Conservation (phyloP, 2,888 invertebrate genomes). For the Phortica magna region DNA sequence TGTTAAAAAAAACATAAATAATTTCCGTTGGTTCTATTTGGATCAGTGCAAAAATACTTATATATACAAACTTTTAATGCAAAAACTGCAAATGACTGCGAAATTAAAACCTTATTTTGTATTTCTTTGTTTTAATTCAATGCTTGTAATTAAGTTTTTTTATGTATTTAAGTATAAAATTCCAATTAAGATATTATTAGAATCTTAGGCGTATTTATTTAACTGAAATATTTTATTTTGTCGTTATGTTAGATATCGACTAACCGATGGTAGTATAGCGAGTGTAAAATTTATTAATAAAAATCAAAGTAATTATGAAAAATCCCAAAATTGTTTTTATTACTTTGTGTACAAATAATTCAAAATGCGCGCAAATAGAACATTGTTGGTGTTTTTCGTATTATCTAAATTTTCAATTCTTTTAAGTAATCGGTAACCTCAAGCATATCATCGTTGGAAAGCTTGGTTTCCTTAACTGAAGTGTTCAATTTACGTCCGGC, state of each 20-base stretch:
- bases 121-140: not conserved
- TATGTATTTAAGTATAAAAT: not conserved
- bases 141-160: not conserved
- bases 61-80: not conserved
- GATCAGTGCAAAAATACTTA: not conserved
- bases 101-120: not conserved
- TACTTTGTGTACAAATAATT: slow-evolving; percentile 48
- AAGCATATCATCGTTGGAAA: slow-evolving; percentile 80
- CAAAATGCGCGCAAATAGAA: not conserved
- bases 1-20: no score
- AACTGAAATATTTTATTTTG: not conserved
- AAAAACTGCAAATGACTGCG: not conserved
- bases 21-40: not conserved
- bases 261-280: no score
- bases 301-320: not conserved
- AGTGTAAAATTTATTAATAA: no score
- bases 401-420: slow-evolving; percentile 68
- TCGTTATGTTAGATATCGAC: no score
- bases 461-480: slow-evolving; percentile 79
- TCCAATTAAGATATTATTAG: slow-evolving; percentile 9
- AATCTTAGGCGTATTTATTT: not conserved
- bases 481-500: slow-evolving; percentile 80
- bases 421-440: slow-evolving; percentile 80
- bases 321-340: slow-evolving; percentile 43
- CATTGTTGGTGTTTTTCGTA: not conserved